Evolutionary conservation across 2,797 vertebrate genomes (phyloP).

Genomic region (Ficedula albicollis): DNA sequence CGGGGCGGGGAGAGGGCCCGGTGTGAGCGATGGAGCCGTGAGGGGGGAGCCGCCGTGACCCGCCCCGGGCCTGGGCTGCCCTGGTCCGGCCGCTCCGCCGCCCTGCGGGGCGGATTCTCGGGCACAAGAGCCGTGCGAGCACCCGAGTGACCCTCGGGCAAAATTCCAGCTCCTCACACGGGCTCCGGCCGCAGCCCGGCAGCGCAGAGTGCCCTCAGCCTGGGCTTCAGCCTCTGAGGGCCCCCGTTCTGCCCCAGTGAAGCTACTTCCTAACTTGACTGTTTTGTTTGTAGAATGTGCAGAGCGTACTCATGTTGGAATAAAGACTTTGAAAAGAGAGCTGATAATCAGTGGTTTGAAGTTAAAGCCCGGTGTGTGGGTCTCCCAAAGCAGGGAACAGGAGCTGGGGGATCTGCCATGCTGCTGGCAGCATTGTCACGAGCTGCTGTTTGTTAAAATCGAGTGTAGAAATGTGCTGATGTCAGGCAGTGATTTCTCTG

Average conservation of each 20-base stretch:
- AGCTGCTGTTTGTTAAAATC: background rate
- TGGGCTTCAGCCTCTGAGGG: rapidly evolving
- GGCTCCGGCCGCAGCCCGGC: background rate
- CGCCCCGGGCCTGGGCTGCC: background rate
- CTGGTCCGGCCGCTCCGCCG: rapidly evolving
- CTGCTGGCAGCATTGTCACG: rapidly evolving
- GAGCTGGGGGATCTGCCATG: background rate
- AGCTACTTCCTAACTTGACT: background rate
- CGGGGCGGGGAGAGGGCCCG: background rate
- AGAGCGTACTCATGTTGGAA: background rate
- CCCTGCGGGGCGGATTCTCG: rapidly evolving
- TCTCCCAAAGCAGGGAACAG: rapidly evolving
- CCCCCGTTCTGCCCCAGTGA: too few species aligned
- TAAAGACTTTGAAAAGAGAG: background rate
- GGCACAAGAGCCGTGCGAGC: rapidly evolving
- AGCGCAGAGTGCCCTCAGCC: background rate
- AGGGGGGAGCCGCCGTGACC: too few species aligned
- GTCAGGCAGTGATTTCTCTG: background rate
- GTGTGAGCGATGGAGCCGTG: background rate
- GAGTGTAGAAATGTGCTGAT: background rate
- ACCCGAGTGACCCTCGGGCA: too few species aligned
- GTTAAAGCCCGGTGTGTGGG: rapidly evolving
- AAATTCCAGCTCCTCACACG: rapidly evolving
- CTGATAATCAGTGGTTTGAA: background rate
- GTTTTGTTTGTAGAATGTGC: background rate